phyloP scores from a whole-genome alignment of 37 sponge, comb jelly and placozoan genomes.

The Aplysina aerophoba region DNA sequence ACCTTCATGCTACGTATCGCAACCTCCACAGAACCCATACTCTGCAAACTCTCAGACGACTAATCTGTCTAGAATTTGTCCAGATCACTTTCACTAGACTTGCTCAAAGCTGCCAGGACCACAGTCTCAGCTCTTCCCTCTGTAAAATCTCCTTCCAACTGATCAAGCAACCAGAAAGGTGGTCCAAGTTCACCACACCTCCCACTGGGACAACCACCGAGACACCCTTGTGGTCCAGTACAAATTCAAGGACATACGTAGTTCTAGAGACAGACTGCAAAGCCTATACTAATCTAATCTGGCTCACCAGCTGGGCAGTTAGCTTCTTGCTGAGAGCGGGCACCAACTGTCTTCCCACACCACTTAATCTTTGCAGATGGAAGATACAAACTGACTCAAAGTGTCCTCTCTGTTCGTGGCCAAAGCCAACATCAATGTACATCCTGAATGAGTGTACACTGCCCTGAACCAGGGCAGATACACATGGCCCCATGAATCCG shows the following conservation, averaged over 20 bases:
- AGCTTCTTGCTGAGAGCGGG: conserved; percentile 1
- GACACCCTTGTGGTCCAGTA: neutral
- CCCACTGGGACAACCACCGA: neutral
- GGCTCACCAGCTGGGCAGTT: conserved; percentile 22
- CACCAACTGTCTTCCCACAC: neutral
- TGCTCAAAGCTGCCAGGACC: too few species aligned
- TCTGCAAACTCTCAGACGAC: too few species aligned
- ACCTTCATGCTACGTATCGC: neutral
- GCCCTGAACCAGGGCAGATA: conserved; percentile 1
- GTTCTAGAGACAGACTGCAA: neutral
- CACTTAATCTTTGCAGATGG: neutral
- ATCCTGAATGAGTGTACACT: neutral
- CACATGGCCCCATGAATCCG: neutral
- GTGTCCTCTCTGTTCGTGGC: conserved; percentile 1
- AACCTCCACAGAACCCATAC: too few species aligned
- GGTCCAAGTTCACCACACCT: neutral
- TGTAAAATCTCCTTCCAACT: neutral
- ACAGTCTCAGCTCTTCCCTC: too few species aligned
- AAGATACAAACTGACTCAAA: neutral
- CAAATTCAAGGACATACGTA: neutral
- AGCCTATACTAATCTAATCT: neutral
- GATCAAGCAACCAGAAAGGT: neutral
- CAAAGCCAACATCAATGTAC: neutral
- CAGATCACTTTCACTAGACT: too few species aligned
- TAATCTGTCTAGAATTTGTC: too few species aligned